Percentiles rank a stretch among this genome's conserved stretches.
phyloP scores from a whole-genome alignment of 2,888 invertebrate genomes.

The Sminthurides aquaticus region DNA sequence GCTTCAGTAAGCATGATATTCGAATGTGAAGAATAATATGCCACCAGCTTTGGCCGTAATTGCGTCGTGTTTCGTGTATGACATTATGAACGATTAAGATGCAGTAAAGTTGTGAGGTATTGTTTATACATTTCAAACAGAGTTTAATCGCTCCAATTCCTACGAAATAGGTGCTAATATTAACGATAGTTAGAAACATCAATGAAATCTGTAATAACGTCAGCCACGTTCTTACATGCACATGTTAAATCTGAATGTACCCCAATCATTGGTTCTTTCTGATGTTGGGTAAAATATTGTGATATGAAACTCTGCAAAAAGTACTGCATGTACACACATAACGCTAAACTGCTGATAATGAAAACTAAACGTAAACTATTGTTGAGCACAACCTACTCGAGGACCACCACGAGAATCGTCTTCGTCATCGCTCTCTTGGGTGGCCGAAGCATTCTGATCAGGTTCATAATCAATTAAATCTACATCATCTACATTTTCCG shows the following conservation, averaged over 20 bases:
- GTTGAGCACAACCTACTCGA: slow-evolving; percentile 73
- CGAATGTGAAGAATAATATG: too few relatives aligned
- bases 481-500: slow-evolving; percentile 79
- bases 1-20: background rate
- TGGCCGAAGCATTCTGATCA: slow-evolving; percentile 47
- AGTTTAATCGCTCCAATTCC: too few relatives aligned
- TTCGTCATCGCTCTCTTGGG: slow-evolving; percentile 56
- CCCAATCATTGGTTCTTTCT: background rate
- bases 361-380: slow-evolving; percentile 49
- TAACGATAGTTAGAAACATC: too few relatives aligned
- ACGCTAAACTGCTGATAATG: background rate
- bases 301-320: background rate
- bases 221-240: background rate
- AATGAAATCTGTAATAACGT: background rate
- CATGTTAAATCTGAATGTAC: background rate
- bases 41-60: too few relatives aligned
- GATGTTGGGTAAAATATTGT: background rate
- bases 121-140: too few relatives aligned
- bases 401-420: slow-evolving; percentile 57
- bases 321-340: background rate
- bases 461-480: slow-evolving; percentile 68
- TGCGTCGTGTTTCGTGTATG: too few relatives aligned
- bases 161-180: too few relatives aligned
- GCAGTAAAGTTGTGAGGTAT: too few relatives aligned
- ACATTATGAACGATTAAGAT: too few relatives aligned